Base-by-base conservation (phyloP, 2,797 vertebrate species). In the Phrynocephalus vlangalii region DNA sequence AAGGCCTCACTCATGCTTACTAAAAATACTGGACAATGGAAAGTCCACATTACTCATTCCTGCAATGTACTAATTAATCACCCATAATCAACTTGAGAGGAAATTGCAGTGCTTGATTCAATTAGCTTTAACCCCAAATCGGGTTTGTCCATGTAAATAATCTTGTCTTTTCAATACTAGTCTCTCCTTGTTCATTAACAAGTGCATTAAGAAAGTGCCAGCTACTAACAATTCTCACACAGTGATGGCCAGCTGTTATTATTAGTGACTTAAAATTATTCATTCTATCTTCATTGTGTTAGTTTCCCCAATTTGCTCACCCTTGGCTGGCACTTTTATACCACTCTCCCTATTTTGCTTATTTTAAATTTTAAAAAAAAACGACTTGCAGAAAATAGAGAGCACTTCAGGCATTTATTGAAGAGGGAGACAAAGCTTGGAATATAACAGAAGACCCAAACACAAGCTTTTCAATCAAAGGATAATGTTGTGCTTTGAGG, bases 311-410 rank as follows among this genome's bases (percentile, higher is more conserved):
- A 75, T 16, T 15, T 81, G 85, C 63, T 77, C 24, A 3, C 26
- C 5, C 11, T 79, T 5, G 85, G 83, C 48, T 28, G 4, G 9
- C 15, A 22, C 4, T 28, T 3, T 68, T 30, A 60, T 67, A 67
- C 66, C 52, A 10, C 38, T 33, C 60, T 79, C 28, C 48, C 52
- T 0, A 0, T 76, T 87, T 87, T 26, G 60, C 67, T 92, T 30
- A 76, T 16, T 50, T 82, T 60, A 15, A 87, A 56, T 81, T 22
- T 6, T 22, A 20, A 20, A 20, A 20, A 18, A 80, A 80, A 38
- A 79, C 52, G 5, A 77, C 87, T 38, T 4, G 38, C n/a, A 44
- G 67, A 75, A 86, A 91, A 90, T 6, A 5, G 48, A 90, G 71
- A 72, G 48, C 67, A 73, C 63, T 83, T 70, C 52, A 86, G 76